Evolutionary conservation across 2,888 invertebrate genomes (phyloP), one percentile per base, ranked within the genome.

Genomic region (Rotaria socialis): DNA sequence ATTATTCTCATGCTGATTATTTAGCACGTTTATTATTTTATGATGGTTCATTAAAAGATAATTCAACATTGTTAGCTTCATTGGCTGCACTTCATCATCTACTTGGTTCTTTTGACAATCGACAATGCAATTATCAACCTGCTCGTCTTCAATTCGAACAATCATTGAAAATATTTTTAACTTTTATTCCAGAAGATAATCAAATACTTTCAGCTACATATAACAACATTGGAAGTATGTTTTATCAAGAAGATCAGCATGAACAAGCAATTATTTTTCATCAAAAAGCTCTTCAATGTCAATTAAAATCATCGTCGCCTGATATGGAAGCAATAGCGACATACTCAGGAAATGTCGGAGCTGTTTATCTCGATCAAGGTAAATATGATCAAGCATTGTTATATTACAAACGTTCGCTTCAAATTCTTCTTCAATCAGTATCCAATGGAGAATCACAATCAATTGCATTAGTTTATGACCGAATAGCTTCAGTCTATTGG

Each of bases 201-300:
- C 43, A 24, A 80, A 80, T 47, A 24, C n/a, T 80, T 10, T 80
- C 80, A n/a, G 22, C 80, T n/a, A 80, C 80, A 22, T 80, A 80
- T 47, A 80, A 80, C n/a, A 80, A 80, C 14, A 80, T 80, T 24
- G 80, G 80, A 47, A 80, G 80, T 80, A 80, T 80, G 47, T 80
- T n/a, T 47, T 80, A 47, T 43, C 43, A 80, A 80, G 47, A 80
- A 10, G 24, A 47, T 47, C 22, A 80, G n/a, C n/a, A 80, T 47
- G 80, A 80, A 6, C 80, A 80, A 80, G 80, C 80, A 2, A 47
- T 80, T 22, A 47, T 24, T 14, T 47, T 47, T 47, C 80, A 80
- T 80, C 6, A 47, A 14, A 80, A 80, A n/a, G 80, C 80, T n/a
- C n/a, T 80, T 22, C 47, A 80, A 47, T 80, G 43, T n/a, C 80